phyloP scores from a whole-genome alignment of 2,113 vertebrate species.

The Poeciliopsis prolifica region DNA sequence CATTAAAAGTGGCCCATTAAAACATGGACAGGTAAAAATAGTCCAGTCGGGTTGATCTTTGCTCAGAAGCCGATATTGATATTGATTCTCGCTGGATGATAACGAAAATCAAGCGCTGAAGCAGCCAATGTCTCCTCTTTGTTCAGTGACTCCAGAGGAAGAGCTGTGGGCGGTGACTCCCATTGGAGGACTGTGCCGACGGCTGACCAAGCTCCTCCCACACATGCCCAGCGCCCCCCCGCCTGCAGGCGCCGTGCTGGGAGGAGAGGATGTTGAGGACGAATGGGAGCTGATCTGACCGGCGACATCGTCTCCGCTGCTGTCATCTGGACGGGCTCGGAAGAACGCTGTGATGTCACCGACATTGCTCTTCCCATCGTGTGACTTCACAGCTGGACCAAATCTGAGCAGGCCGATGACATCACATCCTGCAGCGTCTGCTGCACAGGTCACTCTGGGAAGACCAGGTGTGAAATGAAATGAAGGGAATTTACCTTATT shows the following conservation, averaged over 20 bases:
- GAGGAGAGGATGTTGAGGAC: constrained; percentile 89
- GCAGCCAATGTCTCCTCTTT: neutral
- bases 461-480: constrained; percentile 14
- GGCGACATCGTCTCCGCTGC: neutral
- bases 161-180: constrained; percentile 91
- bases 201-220: constrained; percentile 92
- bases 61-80: too few relatives aligned
- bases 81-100: too few relatives aligned
- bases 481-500: constrained; percentile 24
- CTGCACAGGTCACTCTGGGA: constrained; percentile 3
- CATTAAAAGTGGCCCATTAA: too few relatives aligned
- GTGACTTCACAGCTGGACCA: constrained; percentile 3
- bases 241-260: constrained; percentile 66
- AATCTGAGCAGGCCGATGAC: neutral
- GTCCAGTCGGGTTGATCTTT: too few relatives aligned
- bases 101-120: too few relatives aligned
- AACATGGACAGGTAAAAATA: too few relatives aligned
- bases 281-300: constrained; percentile 97
- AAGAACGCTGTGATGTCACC: neutral
- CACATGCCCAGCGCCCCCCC: constrained; percentile 73
- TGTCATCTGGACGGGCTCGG: neutral
- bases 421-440: constrained; percentile 22
- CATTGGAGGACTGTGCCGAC: constrained; percentile 86
- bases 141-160: constrained; percentile 88
- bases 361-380: constrained; percentile 10